phyloP scores from a whole-genome alignment of 1,140 invertebrate genomes.

The Drosophila bocqueti region DNA sequence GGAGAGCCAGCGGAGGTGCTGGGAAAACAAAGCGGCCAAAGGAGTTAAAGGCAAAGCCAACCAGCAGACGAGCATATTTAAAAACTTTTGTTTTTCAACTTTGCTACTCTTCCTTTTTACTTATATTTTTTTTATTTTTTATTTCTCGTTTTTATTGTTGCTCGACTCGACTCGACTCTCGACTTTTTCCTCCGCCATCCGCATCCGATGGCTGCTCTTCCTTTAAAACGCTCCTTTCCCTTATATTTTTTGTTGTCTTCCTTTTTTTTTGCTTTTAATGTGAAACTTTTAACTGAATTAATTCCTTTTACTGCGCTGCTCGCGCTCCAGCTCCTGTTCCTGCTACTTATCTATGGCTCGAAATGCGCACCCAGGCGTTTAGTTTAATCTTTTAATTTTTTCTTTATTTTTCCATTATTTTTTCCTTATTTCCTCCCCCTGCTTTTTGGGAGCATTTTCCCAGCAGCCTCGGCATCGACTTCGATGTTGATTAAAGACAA shows the following conservation, averaged over 20 bases:
- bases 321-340: constrained; percentile 33
- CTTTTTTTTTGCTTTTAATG: constrained; percentile 64
- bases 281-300: constrained; percentile 82
- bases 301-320: constrained; percentile 72
- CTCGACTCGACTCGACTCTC: constrained; percentile 15
- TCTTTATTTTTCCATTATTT: constrained; percentile 10
- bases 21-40: constrained; percentile 53
- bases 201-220: constrained; percentile 35
- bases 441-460: not conserved
- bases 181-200: constrained; percentile 28
- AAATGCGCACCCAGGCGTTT: constrained; percentile 63
- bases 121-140: constrained; percentile 22
- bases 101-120: constrained; percentile 49
- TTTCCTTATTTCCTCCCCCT: not conserved
- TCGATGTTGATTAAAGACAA: constrained; percentile 37
- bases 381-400: constrained; percentile 68
- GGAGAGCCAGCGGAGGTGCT: constrained; percentile 20
- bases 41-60: constrained; percentile 76
- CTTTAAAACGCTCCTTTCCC: constrained; percentile 47
- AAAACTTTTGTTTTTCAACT: constrained; percentile 80
- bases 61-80: constrained; percentile 82
- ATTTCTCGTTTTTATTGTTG: constrained; percentile 58
- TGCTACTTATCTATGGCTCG: constrained; percentile 68
- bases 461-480: constrained; percentile 11
- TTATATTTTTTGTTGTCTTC: constrained; percentile 20